These are phyloP conservation scores for Eupithecia inturbata DNA, from an alignment of 2,888 invertebrate species.

Conservation along the genomic window DNA sequence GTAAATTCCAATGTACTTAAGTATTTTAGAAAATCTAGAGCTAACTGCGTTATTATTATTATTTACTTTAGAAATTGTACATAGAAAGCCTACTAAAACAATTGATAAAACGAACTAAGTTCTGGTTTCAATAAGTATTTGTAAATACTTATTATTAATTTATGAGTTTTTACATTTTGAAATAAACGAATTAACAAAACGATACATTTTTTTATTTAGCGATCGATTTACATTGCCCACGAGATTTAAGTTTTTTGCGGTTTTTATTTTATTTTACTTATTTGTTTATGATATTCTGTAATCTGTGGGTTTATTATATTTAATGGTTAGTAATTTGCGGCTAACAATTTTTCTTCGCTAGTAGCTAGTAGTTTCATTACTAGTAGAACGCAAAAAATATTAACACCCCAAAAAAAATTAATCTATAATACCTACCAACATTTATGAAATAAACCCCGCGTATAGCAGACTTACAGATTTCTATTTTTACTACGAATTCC, in stretches of 20 bases:
- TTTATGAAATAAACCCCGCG: not conserved
- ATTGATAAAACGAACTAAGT: conserved; percentile 70
- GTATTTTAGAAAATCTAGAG: not conserved
- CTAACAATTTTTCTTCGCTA: not conserved
- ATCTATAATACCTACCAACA: not conserved
- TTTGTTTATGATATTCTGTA: too few species aligned
- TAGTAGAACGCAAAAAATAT: not conserved
- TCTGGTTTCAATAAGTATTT: conserved; percentile 79
- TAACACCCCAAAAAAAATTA: not conserved
- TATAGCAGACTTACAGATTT: too few species aligned
- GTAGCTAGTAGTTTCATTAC: not conserved
- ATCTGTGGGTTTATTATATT: too few species aligned
- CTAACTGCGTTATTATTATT: too few species aligned
- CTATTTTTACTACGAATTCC: not conserved
- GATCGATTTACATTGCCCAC: not conserved
- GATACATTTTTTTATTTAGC: conserved; percentile 18
- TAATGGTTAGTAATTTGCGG: too few species aligned
- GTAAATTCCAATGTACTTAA: not conserved
- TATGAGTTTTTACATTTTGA: conserved; percentile 64
- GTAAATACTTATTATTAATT: conserved; percentile 73
- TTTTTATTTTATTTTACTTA: not conserved
- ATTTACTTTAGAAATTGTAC: not conserved
- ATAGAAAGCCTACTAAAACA: conserved; percentile 42
- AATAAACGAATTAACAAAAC: conserved; percentile 74
- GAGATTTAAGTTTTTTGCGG: not conserved